phyloP scores from a whole-genome alignment of 1,140 invertebrate genomes.

The Stratiolaelaps scimitus region DNA sequence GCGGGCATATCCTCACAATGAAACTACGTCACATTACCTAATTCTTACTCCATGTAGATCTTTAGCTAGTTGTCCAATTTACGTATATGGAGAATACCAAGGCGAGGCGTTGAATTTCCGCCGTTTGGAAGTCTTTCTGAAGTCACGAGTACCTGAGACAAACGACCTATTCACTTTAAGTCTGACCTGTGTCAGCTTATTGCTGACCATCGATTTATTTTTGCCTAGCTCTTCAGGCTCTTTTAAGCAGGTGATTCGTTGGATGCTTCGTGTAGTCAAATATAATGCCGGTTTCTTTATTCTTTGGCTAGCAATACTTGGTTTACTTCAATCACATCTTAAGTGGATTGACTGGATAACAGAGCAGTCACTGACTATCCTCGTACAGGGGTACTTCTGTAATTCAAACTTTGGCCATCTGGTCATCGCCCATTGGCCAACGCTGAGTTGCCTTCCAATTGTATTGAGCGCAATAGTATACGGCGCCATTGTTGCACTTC shows the following conservation, averaged over 20 bases:
- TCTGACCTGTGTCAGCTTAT: background rate
- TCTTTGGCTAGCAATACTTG: background rate
- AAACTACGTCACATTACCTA: background rate
- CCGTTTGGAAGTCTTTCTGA: slow-evolving; percentile 3
- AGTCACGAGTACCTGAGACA: background rate
- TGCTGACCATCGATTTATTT: slow-evolving; percentile 11
- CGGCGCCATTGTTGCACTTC: background rate
- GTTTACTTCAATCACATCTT: background rate
- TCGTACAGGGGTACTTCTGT: slow-evolving; percentile 3
- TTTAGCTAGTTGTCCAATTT: background rate
- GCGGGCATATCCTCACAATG: background rate
- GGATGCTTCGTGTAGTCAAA: background rate
- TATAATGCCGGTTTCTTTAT: background rate
- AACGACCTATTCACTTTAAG: background rate
- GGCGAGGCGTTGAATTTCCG: slow-evolving; percentile 7
- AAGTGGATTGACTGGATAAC: background rate
- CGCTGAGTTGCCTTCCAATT: background rate
- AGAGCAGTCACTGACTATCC: background rate
- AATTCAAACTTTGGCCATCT: background rate
- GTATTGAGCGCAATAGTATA: slow-evolving; percentile 1
- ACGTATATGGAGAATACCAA: background rate
- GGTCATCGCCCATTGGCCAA: background rate
- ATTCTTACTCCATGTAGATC: background rate
- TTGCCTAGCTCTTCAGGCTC: background rate
- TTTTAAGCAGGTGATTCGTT: background rate